Evolutionary conservation across 2,888 invertebrate genomes (phyloP).

Genomic region (Eupithecia exiguata): DNA sequence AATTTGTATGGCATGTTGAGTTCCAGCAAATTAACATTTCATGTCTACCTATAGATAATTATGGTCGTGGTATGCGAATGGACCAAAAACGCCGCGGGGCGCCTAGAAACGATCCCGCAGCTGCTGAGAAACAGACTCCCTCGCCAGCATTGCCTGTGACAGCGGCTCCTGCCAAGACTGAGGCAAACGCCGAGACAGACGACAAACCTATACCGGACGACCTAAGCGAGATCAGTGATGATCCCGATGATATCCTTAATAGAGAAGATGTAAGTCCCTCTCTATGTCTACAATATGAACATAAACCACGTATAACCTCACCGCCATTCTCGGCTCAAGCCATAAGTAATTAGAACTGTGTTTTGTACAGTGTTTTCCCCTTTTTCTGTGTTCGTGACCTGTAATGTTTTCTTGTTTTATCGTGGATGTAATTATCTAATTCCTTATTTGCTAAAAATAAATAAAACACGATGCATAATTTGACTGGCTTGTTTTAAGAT

Average conservation of each 20-base stretch:
- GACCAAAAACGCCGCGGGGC: constrained; percentile 72
- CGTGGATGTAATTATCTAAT: too few relatives aligned
- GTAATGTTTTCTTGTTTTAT: too few relatives aligned
- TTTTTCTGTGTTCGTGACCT: too few relatives aligned
- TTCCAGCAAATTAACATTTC: not conserved
- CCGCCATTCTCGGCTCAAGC: too few relatives aligned
- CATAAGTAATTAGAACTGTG: too few relatives aligned
- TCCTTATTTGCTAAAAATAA: not conserved
- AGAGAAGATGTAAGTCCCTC: constrained; percentile 85
- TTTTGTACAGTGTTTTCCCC: too few relatives aligned
- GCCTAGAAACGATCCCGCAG: constrained; percentile 68
- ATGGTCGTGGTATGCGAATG: constrained; percentile 74
- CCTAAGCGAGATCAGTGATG: constrained; percentile 94
- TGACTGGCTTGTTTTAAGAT: constrained; percentile 58
- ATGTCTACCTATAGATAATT: constrained; percentile 62
- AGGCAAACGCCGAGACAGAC: constrained; percentile 69
- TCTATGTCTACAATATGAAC: not conserved
- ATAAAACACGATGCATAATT: too few relatives aligned
- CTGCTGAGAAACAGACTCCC: constrained; percentile 60
- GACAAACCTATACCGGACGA: constrained; percentile 86
- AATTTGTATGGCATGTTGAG: not conserved
- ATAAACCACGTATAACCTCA: too few relatives aligned
- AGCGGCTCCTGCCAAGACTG: constrained; percentile 66
- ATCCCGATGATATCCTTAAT: constrained; percentile 93
- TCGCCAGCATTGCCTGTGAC: constrained; percentile 69